Evolutionary conservation across 2,113 vertebrate genomes (phyloP).

Genomic region (Astatoreochromis straeleni): DNA sequence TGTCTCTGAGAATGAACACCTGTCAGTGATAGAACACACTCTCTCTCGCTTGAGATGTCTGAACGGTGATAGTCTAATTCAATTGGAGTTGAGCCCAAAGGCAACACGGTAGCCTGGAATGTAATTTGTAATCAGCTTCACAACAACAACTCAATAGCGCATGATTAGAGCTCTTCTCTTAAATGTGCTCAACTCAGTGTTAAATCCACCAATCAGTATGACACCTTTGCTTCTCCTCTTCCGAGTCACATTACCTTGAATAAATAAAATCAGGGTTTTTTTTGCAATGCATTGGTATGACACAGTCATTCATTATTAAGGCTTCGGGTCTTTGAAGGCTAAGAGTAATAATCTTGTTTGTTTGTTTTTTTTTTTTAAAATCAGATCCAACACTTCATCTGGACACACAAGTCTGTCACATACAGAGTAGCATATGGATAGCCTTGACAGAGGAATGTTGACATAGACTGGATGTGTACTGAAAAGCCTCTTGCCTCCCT

Average conservation of each 20-base stretch:
- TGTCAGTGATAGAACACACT: neutral
- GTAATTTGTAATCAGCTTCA: conserved; percentile 57
- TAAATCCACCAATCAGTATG: conserved; percentile 25
- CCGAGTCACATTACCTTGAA: neutral
- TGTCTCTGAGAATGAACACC: neutral
- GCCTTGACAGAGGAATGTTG: neutral
- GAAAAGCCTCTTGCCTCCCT: neutral
- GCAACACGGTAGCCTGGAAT: conserved; percentile 15
- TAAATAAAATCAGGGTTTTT: neutral
- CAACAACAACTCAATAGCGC: conserved; percentile 52
- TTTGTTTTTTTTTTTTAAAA: neutral
- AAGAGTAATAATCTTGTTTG: neutral
- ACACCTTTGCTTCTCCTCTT: neutral
- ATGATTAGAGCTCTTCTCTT: conserved; percentile 50
- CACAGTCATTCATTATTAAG: neutral
- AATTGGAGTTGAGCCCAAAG: conserved; percentile 38
- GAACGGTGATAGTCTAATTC: conserved; percentile 40
- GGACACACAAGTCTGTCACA: neutral
- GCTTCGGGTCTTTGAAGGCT: neutral
- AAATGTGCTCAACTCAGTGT: conserved; percentile 23
- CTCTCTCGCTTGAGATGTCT: conserved; percentile 8
- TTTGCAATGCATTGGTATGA: neutral
- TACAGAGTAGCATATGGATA: neutral
- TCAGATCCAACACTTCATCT: neutral
- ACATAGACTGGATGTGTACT: neutral